These are phyloP conservation scores for Centropus unirufus DNA, from an alignment of 2,113 vertebrate genomes.

Conservation along the genomic window DNA sequence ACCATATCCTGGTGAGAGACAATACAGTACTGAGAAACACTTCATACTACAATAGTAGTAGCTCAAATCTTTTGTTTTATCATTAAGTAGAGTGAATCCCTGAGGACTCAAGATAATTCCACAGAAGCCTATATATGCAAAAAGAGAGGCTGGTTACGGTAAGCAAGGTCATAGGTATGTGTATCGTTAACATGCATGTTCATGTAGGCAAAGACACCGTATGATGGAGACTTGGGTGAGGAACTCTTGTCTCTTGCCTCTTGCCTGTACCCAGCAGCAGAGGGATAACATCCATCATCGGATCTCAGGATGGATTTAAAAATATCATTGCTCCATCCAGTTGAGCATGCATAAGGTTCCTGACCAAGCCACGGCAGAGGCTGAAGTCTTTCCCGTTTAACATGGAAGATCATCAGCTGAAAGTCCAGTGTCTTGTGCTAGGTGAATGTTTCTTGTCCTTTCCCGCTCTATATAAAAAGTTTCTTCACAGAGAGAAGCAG, in stretches of 20 bases:
- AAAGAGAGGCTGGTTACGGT: background rate
- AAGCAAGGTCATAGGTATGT: background rate
- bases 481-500: background rate
- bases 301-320: background rate
- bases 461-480: background rate
- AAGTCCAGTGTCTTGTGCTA: background rate
- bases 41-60: background rate
- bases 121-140: background rate
- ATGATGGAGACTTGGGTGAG: background rate
- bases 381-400: background rate
- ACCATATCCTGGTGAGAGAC: background rate
- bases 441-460: background rate
- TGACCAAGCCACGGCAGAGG: background rate
- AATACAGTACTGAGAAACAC: background rate
- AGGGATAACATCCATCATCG: background rate
- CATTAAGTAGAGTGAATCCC: background rate
- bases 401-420: background rate
- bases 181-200: background rate
- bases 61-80: constrained; percentile 19
- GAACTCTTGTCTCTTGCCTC: background rate
- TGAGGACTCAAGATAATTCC: background rate
- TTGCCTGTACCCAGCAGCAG: background rate
- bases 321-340: background rate
- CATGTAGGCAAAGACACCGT: background rate
- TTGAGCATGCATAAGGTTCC: background rate